Evolutionary conservation across 1,140 invertebrate species (phyloP), one percentile per base, ranked within the genome.

Genomic region (Zaprionus ghesquierei): DNA sequence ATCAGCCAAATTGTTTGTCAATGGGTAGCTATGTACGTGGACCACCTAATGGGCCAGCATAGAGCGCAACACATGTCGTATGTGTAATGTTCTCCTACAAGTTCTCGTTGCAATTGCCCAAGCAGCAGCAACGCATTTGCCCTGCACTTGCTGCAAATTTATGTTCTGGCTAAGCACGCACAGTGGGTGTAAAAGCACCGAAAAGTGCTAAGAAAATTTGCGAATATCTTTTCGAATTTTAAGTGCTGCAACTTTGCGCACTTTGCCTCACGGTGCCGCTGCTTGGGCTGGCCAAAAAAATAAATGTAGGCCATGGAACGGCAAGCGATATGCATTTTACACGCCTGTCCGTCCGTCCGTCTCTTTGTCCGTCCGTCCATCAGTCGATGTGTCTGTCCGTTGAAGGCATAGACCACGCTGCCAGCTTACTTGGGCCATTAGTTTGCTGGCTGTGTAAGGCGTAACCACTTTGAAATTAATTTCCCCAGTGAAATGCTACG

Each of bases 1-100:
- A 77, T 77, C 70, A 64, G 59, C 62, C 54, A 77, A 77, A 74
- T 69, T 68, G 75, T 73, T 74, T 77, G 64, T 74, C 75, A 69
- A 77, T 74, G 75, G 50, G 35, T n/a, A n/a, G 35, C 46, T 51
- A 65, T 29, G 60, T 55, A 65, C 35, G 60, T 55, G 55, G 27
- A 44, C 55, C 23, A 31, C 59, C 46, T 60, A 75, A 71, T 71
- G 68, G 72, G 50, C 38, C 22, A 64, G 15, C n/a, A 6, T n/a
- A 8, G 25, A 31, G 70, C 59, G 64, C 70, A 77, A 73, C 70
- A 73, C 75, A 77, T 77, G 75, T 68, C 70, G 64, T 69, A 77
- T 74, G 75, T 77, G 72, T 44, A 63, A 74, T 69, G 29, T 62
- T 22, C 65, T 12, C 0, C 49, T n/a, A 50, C 13, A 33, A n/a